Conservation (phyloP, 23 tunicate species). For the Halocynthia aurantium region DNA sequence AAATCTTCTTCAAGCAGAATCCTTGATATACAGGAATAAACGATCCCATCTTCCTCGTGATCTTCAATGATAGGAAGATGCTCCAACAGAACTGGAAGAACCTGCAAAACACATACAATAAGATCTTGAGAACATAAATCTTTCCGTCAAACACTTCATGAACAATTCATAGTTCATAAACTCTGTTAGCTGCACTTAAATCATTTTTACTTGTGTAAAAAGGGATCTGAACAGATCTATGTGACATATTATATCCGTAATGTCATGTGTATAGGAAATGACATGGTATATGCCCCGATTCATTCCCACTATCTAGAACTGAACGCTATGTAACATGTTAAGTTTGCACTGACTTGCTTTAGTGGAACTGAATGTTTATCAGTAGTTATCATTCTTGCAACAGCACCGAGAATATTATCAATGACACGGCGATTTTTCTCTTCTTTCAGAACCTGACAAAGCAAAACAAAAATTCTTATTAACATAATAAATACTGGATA, state of each 20-base stretch:
- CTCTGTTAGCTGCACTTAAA: too few species aligned
- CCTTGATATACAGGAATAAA: constrained; percentile 62
- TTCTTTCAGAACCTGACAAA: constrained; percentile 16
- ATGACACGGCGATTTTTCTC: constrained; percentile 52
- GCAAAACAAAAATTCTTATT: not conserved
- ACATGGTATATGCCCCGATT: too few species aligned
- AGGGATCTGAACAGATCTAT: too few species aligned
- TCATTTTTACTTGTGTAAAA: too few species aligned
- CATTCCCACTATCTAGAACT: too few species aligned
- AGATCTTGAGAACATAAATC: not conserved
- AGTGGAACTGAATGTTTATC: constrained; percentile 51
- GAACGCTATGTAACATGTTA: too few species aligned
- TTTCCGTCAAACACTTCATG: not conserved
- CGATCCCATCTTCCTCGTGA: constrained; percentile 73
- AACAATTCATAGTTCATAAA: too few species aligned
- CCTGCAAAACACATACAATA: constrained; percentile 9
- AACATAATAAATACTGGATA: not conserved
- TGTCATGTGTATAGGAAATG: too few species aligned
- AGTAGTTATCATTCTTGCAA: constrained; percentile 58
- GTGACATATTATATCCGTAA: too few species aligned
- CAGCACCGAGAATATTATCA: constrained; percentile 81
- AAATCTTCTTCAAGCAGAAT: constrained; percentile 31
- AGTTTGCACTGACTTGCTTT: constrained; percentile 27
- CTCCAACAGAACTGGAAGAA: constrained; percentile 60
- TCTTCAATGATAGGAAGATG: constrained; percentile 72